phyloP scores from a whole-genome alignment of 2,888 invertebrate species.

The Tanytarsus gracilentus region DNA sequence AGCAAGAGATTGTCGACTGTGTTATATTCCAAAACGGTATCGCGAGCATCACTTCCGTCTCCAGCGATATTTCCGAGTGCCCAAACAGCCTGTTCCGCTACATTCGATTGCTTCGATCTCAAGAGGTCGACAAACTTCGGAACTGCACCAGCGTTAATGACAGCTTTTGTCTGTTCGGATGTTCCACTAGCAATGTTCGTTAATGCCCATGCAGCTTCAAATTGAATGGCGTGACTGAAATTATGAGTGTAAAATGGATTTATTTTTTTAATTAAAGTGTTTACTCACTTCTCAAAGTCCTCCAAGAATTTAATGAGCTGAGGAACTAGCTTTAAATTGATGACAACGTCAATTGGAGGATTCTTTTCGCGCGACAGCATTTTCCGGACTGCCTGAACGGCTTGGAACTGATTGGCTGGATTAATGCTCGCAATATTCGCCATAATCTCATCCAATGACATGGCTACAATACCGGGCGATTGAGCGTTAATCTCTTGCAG shows the following conservation, averaged over 20 bases:
- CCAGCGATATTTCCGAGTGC: slow-evolving; percentile 97
- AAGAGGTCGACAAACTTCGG: slow-evolving; percentile 69
- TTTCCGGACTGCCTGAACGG: slow-evolving; percentile 76
- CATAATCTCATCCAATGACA: slow-evolving; percentile 65
- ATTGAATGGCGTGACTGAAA: slow-evolving; percentile 66
- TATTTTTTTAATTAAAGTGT: background rate
- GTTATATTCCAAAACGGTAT: slow-evolving; percentile 64
- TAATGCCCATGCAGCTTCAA: slow-evolving; percentile 95
- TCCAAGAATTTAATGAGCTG: slow-evolving; percentile 69
- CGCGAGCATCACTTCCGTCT: slow-evolving; percentile 70
- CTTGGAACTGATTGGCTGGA: slow-evolving; percentile 52
- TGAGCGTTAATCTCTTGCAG: slow-evolving; percentile 45
- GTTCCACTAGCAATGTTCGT: slow-evolving; percentile 97
- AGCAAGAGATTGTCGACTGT: slow-evolving; percentile 62
- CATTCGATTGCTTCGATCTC: slow-evolving; percentile 54
- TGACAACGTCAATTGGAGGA: slow-evolving; percentile 84
- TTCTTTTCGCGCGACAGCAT: slow-evolving; percentile 80
- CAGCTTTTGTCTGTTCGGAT: slow-evolving; percentile 78
- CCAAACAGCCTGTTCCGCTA: slow-evolving; percentile 93
- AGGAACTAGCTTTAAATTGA: slow-evolving; percentile 73
- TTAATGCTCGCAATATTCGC: slow-evolving; percentile 60
- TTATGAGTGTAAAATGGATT: slow-evolving; percentile 17
- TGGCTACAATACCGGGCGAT: slow-evolving; percentile 41
- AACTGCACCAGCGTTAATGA: slow-evolving; percentile 77
- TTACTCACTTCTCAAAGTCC: slow-evolving; percentile 57